Conservation (phyloP, 2,888 invertebrate genomes). For the Synanthedon myopaeformis region DNA sequence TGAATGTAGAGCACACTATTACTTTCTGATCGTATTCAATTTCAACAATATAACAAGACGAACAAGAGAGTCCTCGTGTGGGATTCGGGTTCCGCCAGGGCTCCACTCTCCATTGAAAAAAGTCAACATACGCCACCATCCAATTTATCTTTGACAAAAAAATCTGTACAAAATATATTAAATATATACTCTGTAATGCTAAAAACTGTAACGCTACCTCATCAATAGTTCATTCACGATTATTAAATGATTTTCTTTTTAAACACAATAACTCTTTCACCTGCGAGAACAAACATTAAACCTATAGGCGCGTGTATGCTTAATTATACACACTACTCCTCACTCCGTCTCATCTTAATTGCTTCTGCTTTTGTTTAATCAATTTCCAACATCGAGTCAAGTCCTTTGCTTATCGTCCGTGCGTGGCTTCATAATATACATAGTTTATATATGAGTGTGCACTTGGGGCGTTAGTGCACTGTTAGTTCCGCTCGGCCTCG, state of each 20-base stretch:
- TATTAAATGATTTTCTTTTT: constrained; percentile 61
- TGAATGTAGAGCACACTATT: neutral
- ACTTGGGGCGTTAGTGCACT: constrained; percentile 7
- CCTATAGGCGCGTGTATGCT: constrained; percentile 26
- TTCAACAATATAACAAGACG: constrained; percentile 33
- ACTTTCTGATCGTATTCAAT: constrained; percentile 24
- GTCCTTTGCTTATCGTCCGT: constrained; percentile 69
- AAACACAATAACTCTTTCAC: constrained; percentile 68
- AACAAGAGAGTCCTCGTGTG: constrained; percentile 41
- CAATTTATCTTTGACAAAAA: constrained; percentile 72
- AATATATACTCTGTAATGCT: constrained; percentile 72
- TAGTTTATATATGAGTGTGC: constrained; percentile 36
- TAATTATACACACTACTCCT: constrained; percentile 31
- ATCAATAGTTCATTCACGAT: constrained; percentile 67
- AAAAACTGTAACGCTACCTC: constrained; percentile 70
- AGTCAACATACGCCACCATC: constrained; percentile 69
- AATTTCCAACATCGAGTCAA: constrained; percentile 54
- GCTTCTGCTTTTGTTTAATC: constrained; percentile 54
- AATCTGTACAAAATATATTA: constrained; percentile 73
- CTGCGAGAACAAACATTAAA: constrained; percentile 65
- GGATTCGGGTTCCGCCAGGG: constrained; percentile 45
- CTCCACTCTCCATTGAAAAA: constrained; percentile 59
- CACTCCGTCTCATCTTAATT: constrained; percentile 42
- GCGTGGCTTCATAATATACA: constrained; percentile 66
- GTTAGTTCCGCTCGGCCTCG: constrained; percentile 78